phyloP scores from a whole-genome alignment of 2,113 vertebrate species.

The Phrynosoma blainvillii region DNA sequence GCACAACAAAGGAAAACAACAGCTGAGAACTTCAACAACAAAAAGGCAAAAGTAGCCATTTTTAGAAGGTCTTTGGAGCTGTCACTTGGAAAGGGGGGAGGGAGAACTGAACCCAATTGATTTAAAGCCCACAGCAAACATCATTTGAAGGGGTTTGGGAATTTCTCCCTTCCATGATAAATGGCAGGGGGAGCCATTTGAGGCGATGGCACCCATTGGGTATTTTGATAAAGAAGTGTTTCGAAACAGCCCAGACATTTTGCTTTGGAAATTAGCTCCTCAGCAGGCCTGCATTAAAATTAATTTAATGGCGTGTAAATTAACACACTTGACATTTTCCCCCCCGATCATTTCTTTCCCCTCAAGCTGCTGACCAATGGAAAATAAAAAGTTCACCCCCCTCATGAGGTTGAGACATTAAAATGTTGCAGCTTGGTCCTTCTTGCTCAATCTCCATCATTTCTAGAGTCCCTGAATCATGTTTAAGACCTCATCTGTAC shows the following conservation, averaged over 20 bases:
- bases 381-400: constrained; percentile 58
- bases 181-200: neutral
- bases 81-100: neutral
- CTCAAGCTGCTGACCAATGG: constrained; percentile 59
- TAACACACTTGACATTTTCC: constrained; percentile 77
- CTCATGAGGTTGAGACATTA: constrained; percentile 42
- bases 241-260: constrained; percentile 68
- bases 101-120: neutral
- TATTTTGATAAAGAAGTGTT: constrained; percentile 63
- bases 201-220: constrained; percentile 13
- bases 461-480: too few relatives aligned
- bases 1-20: too few relatives aligned
- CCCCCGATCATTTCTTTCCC: constrained; percentile 69
- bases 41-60: too few relatives aligned
- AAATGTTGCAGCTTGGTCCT: constrained; percentile 53
- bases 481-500: too few relatives aligned
- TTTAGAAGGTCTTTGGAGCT: neutral
- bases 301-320: constrained; percentile 82
- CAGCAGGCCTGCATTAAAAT: constrained; percentile 76
- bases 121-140: constrained; percentile 12
- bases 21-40: too few relatives aligned
- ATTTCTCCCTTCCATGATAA: constrained; percentile 13
- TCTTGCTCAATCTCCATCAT: constrained; percentile 26
- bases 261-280: constrained; percentile 75
- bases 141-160: constrained; percentile 30